Conservation (phyloP, 1,140 invertebrate genomes). For the Neodiprion pinetum region DNA sequence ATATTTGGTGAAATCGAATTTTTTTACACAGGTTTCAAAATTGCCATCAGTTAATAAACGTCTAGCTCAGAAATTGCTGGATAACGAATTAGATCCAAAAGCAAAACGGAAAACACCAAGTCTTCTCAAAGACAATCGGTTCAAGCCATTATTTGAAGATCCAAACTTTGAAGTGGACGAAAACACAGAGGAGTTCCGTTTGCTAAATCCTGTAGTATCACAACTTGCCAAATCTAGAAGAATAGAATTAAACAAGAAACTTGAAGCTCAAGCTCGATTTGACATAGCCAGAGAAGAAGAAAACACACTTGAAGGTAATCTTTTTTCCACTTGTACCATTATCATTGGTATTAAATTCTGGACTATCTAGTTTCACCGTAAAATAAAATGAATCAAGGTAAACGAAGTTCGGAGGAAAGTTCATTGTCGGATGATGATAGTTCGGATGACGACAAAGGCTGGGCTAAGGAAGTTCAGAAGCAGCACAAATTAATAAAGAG, state of each 20-base stretch:
- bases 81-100: conserved; percentile 61
- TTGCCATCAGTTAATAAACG: conserved; percentile 85
- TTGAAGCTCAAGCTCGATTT: conserved; percentile 38
- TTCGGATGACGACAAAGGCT: conserved; percentile 81
- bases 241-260: conserved; percentile 64
- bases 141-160: conserved; percentile 90
- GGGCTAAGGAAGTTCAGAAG: conserved; percentile 81
- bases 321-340: conserved; percentile 32
- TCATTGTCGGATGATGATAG: conserved; percentile 52
- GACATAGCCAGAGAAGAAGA: conserved; percentile 38
- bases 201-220: conserved; percentile 90
- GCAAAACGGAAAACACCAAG: conserved; percentile 64
- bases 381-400: conserved; percentile 28
- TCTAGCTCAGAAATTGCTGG: conserved; percentile 84
- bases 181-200: conserved; percentile 81
- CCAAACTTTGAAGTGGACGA: conserved; percentile 94
- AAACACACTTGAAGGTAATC: conserved; percentile 41
- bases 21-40: conserved; percentile 62
- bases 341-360: conserved; percentile 56
- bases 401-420: conserved; percentile 54
- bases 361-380: too few species aligned
- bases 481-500: conserved; percentile 68
- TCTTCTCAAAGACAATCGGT: conserved; percentile 86
- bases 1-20: conserved; percentile 12
- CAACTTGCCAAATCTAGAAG: conserved; percentile 75